Evolutionary conservation across 2,797 vertebrate species (phyloP), one percentile per base, ranked within the genome.

Genomic region (Notolabrus celidotus): DNA sequence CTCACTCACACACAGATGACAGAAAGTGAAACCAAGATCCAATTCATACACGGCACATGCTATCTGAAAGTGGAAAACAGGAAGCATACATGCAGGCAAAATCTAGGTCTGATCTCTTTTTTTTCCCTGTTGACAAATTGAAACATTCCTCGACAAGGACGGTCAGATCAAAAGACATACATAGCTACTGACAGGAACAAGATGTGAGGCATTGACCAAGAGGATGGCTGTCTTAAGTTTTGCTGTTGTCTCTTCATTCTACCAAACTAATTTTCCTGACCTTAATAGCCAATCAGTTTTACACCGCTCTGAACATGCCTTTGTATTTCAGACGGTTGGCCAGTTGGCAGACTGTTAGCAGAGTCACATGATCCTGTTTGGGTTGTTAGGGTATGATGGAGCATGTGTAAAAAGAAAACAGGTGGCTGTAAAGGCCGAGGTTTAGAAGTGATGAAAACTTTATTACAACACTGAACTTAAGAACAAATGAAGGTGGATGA

Each of bases 301-400:
- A 22, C 38, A 27, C 45, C 25, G 45, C 52, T 43, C 34, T 61
- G 33, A 71, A 38, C 59, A 38, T 19, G 66, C 62, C 53, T 74
- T 61, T 65, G 61, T 59, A 16, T 69, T 49, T 42, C 46, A 49
- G 33, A 46, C 38, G 49, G 29, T 20, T 19, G 49, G 16, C 33
- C 42, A 38, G 55, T 25, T 74, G 68, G 64, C 70, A 85, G 47
- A 64, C 60, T 47, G 51, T 69, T 16, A 60, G 50, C 15, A 27
- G 19, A 70, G 72, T 80, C 72, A 74, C 71, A 39, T 71, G 82
- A 69, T 42, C 47, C 0, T 5, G 57, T 54, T 43, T 67, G 61
- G 60, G 38, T 43, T 65, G 20, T 62, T 20, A 7, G 33, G 31
- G 17, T 31, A 59, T 29, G 38, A 70, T 25, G 8, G 36, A 41